A percentile compares a stretch with the other conserved stretches of the same genome.
These are phyloP conservation scores for Endomychus coccineus DNA, from an alignment of 2,888 invertebrate genomes.

Conservation along the genomic window DNA sequence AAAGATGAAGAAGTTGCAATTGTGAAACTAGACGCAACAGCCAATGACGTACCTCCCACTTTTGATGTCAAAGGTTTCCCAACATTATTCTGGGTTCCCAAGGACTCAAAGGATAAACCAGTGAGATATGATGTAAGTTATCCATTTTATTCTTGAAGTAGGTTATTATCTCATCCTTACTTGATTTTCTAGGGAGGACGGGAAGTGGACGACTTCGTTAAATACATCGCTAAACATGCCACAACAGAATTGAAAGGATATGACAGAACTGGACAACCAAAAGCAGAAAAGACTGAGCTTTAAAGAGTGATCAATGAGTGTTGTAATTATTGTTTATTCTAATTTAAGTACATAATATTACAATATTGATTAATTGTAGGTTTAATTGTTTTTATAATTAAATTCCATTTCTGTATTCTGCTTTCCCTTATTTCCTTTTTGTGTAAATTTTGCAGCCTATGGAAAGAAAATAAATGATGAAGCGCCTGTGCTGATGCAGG, in stretches of 20 bases:
- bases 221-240: conserved; percentile 88
- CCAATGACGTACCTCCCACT: conserved; percentile 89
- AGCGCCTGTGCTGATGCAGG: too few relatives aligned
- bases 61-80: conserved; percentile 97
- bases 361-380: too few relatives aligned
- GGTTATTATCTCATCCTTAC: neutral
- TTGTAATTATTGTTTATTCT: too few relatives aligned
- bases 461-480: too few relatives aligned
- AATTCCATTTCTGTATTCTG: too few relatives aligned
- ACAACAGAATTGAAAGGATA: conserved; percentile 80
- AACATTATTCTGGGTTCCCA: conserved; percentile 92
- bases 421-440: too few relatives aligned
- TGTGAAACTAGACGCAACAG: conserved; percentile 97
- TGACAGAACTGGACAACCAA: conserved; percentile 73
- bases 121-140: conserved; percentile 72
- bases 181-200: conserved; percentile 71
- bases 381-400: too few relatives aligned
- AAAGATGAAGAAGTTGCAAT: conserved; percentile 81
- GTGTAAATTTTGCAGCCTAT: too few relatives aligned
- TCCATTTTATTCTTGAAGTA: neutral
- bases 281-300: conserved; percentile 52
- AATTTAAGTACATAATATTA: too few relatives aligned
- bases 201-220: conserved; percentile 86
- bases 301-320: too few relatives aligned
- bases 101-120: conserved; percentile 69